A percentile compares a stretch with the other conserved stretches of the same genome.
phyloP scores from a whole-genome alignment of 2,888 invertebrate genomes.

The Metellina segmentata region DNA sequence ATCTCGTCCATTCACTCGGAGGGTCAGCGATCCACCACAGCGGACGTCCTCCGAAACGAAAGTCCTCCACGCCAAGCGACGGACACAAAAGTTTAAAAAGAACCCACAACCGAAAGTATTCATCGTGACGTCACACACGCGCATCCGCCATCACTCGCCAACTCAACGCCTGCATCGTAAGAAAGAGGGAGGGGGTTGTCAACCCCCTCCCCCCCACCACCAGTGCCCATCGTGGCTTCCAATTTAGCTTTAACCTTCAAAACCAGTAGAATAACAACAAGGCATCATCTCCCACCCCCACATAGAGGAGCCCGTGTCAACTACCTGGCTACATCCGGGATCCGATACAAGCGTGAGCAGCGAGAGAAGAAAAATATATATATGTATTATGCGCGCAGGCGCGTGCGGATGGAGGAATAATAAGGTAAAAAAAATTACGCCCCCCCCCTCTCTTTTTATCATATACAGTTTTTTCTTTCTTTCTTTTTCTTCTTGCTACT shows the following conservation, averaged over 20 bases:
- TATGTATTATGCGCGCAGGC: constrained; percentile 5
- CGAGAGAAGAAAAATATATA: not conserved
- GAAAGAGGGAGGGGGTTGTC: not conserved
- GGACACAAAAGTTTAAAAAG: too few relatives aligned
- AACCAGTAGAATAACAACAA: constrained; percentile 59
- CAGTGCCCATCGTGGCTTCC: constrained; percentile 30
- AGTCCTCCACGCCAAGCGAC: too few relatives aligned
- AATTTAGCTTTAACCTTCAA: constrained; percentile 61
- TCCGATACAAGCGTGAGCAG: constrained; percentile 7
- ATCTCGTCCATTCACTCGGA: too few relatives aligned
- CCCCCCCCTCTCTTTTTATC: too few relatives aligned
- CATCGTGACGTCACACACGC: not conserved
- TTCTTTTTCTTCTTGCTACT: constrained; percentile 36
- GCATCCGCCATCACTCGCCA: constrained; percentile 17
- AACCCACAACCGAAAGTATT: too few relatives aligned
- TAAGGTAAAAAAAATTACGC: constrained; percentile 25
- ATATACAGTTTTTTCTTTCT: constrained; percentile 3
- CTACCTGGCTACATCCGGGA: constrained; percentile 73
- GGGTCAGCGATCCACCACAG: too few relatives aligned
- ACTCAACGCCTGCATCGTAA: not conserved
- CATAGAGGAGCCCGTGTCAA: constrained; percentile 50
- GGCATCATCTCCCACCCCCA: constrained; percentile 60
- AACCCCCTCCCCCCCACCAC: not conserved
- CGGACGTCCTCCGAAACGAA: too few relatives aligned
- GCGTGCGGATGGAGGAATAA: constrained; percentile 36